Evolutionary conservation across 2,797 vertebrate genomes (phyloP).

Genomic region (Acestrorhynchus altus): DNA sequence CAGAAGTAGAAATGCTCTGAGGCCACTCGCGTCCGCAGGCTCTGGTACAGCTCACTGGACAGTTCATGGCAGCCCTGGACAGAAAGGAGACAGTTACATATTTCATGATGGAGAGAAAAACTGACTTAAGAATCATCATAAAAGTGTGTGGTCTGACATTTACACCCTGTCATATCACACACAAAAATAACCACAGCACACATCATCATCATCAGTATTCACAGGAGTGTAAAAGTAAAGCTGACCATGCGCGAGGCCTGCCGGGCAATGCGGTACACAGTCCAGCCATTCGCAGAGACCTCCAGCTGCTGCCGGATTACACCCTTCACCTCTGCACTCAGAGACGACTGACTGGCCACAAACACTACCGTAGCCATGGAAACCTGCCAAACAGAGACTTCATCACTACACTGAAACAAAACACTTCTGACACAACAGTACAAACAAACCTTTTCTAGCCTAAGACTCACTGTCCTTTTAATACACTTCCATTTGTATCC

Average conservation of each 20-base stretch:
- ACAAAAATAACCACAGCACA: no score
- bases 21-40: constrained; percentile 93
- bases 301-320: constrained; percentile 96
- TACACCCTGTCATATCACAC: no score
- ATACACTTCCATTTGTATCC: no score
- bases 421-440: no score
- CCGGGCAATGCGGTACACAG: constrained; percentile 94
- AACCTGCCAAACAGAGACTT: constrained; percentile 76
- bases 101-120: no score
- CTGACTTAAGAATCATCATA: no score
- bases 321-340: constrained; percentile 90
- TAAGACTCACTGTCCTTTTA: no score
- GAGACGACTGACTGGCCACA: constrained; percentile 93
- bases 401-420: background rate
- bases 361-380: constrained; percentile 97
- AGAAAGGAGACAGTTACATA: no score
- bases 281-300: constrained; percentile 95
- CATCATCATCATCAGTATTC: no score
- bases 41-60: constrained; percentile 95
- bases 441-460: no score
- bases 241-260: constrained; percentile 95
- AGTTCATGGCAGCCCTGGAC: constrained; percentile 94
- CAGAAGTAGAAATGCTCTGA: constrained; percentile 99
- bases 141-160: no score
- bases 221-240: background rate